A percentile compares a stretch with the other conserved stretches of the same genome.
These are phyloP conservation scores for Leucopsar rothschildi DNA, from an alignment of 2,113 vertebrate genomes.

Conservation along the genomic window DNA sequence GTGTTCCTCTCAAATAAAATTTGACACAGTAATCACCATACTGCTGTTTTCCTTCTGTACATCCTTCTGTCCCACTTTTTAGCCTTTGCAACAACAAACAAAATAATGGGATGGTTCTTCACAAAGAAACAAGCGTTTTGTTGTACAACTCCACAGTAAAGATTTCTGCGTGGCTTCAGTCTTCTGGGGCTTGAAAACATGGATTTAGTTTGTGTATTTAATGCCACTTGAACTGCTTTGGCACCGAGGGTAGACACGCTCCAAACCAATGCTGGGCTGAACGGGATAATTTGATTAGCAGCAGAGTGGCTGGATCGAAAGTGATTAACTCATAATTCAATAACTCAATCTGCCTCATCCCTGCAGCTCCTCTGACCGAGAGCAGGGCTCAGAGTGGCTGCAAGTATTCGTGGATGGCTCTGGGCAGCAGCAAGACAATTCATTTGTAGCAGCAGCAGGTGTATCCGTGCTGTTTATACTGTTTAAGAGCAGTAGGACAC, in stretches of 20 bases:
- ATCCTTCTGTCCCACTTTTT: not conserved
- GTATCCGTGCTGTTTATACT: not conserved
- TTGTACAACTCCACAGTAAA: not conserved
- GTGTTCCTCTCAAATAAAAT: not conserved
- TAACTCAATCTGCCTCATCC: not conserved
- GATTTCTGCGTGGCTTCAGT: not conserved
- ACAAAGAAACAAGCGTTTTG: not conserved
- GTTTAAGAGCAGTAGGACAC: not conserved
- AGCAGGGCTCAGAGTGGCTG: not conserved
- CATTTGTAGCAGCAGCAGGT: not conserved
- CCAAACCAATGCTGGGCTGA: not conserved
- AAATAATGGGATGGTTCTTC: not conserved
- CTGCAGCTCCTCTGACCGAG: not conserved
- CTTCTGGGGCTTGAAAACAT: not conserved
- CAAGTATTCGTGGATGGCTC: not conserved
- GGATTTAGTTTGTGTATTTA: not conserved
- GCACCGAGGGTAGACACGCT: not conserved
- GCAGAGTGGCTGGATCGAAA: not conserved
- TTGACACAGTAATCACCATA: rapidly evolving
- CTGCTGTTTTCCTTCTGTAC: not conserved
- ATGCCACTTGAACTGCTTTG: not conserved
- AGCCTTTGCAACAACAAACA: not conserved
- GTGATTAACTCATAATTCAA: not conserved
- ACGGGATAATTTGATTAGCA: not conserved
- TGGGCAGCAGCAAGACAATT: not conserved